Evolutionary conservation across 2,888 invertebrate species (phyloP).

Genomic region (Agonopterix heracliana): DNA sequence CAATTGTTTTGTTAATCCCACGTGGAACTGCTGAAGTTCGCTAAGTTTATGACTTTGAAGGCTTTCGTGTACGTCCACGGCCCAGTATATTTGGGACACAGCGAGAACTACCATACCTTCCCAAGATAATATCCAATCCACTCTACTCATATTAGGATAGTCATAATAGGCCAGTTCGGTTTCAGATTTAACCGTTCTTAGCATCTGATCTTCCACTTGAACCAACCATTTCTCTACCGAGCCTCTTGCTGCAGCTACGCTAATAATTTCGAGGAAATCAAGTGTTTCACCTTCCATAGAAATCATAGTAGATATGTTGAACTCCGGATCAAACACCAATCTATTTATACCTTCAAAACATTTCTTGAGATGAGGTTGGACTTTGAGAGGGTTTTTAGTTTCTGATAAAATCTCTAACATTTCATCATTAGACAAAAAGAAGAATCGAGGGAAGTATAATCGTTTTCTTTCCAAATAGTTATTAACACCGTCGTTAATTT

Average conservation of each 20-base stretch:
- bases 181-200: slow-evolving; percentile 81
- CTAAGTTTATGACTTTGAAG: slow-evolving; percentile 75
- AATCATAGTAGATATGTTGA: slow-evolving; percentile 86
- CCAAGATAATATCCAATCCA: slow-evolving; percentile 85
- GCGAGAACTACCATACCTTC: slow-evolving; percentile 90
- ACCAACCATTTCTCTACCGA: slow-evolving; percentile 92
- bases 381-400: slow-evolving; percentile 89
- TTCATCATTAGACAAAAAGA: slow-evolving; percentile 94
- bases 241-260: slow-evolving; percentile 83
- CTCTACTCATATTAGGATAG: slow-evolving; percentile 75
- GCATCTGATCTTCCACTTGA: slow-evolving; percentile 89
- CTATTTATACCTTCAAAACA: slow-evolving; percentile 91
- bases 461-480: slow-evolving; percentile 90
- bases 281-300: slow-evolving; percentile 86
- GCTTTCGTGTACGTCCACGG: slow-evolving; percentile 83
- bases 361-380: slow-evolving; percentile 91
- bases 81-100: slow-evolving; percentile 90
- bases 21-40: slow-evolving; percentile 75
- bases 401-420: slow-evolving; percentile 93
- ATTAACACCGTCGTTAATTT: slow-evolving; percentile 88
- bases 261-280: slow-evolving; percentile 76
- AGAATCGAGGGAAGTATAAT: slow-evolving; percentile 89
- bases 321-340: slow-evolving; percentile 81
- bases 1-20: slow-evolving; percentile 77
- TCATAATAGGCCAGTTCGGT: slow-evolving; percentile 80